Conservation (phyloP, 2,888 invertebrate genomes). For the Eudasyphora cyanicolor region DNA sequence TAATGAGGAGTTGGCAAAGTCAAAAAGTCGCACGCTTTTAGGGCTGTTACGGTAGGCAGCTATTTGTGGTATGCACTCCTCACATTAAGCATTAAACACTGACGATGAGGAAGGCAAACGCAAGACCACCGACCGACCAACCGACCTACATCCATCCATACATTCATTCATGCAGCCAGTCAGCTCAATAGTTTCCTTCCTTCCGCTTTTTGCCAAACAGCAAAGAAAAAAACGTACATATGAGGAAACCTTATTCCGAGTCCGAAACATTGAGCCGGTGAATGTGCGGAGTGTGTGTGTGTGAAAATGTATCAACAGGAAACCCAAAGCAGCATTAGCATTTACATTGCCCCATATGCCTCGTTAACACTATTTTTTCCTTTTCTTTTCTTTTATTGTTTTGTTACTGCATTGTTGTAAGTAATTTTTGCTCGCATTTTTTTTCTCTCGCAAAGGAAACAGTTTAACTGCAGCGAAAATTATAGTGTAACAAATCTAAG, state of each 20-base stretch:
- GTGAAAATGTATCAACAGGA: slow-evolving; percentile 64
- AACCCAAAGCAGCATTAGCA: slow-evolving; percentile 49
- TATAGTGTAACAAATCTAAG: slow-evolving; percentile 45
- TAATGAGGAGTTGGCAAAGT: slow-evolving; percentile 35
- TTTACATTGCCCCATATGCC: slow-evolving; percentile 47
- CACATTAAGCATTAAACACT: background rate
- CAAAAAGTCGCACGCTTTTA: slow-evolving; percentile 67
- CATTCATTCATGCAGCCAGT: too few relatives aligned
- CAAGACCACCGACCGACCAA: slow-evolving; percentile 58
- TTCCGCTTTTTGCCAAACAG: slow-evolving; percentile 50
- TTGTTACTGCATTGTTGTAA: slow-evolving; percentile 3
- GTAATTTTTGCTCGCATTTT: background rate
- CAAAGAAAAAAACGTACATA: too few relatives aligned
- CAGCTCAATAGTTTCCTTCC: slow-evolving; percentile 61
- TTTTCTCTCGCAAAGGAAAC: slow-evolving; percentile 58
- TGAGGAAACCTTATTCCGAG: slow-evolving; percentile 57
- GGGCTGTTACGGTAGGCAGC: slow-evolving; percentile 66
- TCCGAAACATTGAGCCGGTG: slow-evolving; percentile 8
- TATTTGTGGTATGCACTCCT: slow-evolving; percentile 63
- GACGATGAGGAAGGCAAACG: slow-evolving; percentile 3
- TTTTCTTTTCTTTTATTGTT: background rate
- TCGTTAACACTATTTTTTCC: background rate
- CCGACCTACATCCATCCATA: slow-evolving; percentile 46
- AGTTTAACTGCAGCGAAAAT: slow-evolving; percentile 61
- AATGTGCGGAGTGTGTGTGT: slow-evolving; percentile 35